Conservation (phyloP, 2,888 invertebrate species). For the Tetrapedia diversipes region DNA sequence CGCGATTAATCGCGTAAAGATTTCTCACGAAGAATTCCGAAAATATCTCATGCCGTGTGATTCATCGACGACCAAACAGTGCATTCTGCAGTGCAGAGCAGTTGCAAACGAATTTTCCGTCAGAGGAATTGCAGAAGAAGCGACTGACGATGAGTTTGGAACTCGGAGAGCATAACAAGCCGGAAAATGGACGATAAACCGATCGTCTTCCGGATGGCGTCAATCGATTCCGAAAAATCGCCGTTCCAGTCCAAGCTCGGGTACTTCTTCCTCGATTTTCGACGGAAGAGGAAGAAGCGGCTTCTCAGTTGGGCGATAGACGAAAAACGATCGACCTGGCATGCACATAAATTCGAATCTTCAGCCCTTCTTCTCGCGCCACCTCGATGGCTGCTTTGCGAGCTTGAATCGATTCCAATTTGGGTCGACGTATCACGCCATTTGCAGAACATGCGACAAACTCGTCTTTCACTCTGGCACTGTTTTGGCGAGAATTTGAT, state of each 20-base stretch:
- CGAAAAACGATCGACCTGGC: slow-evolving; percentile 45
- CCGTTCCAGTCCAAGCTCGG: not conserved
- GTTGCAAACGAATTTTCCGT: not conserved
- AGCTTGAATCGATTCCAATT: slow-evolving; percentile 64
- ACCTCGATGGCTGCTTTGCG: slow-evolving; percentile 52
- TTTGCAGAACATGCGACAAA: slow-evolving; percentile 45
- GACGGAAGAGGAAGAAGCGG: not conserved
- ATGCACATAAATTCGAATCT: slow-evolving; percentile 56
- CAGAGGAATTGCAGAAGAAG: not conserved
- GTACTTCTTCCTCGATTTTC: slow-evolving; percentile 1
- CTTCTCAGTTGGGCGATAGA: not conserved
- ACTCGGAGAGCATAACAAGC: not conserved
- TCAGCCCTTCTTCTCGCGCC: slow-evolving; percentile 47
- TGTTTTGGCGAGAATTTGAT: not conserved
- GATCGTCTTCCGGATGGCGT: slow-evolving; percentile 14
- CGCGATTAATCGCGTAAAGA: not conserved
- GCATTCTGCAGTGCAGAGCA: not conserved
- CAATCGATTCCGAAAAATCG: slow-evolving; percentile 43
- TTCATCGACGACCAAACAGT: not conserved
- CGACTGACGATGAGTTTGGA: not conserved
- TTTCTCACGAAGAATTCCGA: not conserved
- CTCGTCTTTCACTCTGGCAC: slow-evolving; percentile 21
- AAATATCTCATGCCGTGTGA: not conserved
- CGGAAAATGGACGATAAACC: slow-evolving; percentile 27
- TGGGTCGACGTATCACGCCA: slow-evolving; percentile 54